Base-by-base conservation (phyloP, 2,113 vertebrate species). In the Hemiprocne comata region DNA sequence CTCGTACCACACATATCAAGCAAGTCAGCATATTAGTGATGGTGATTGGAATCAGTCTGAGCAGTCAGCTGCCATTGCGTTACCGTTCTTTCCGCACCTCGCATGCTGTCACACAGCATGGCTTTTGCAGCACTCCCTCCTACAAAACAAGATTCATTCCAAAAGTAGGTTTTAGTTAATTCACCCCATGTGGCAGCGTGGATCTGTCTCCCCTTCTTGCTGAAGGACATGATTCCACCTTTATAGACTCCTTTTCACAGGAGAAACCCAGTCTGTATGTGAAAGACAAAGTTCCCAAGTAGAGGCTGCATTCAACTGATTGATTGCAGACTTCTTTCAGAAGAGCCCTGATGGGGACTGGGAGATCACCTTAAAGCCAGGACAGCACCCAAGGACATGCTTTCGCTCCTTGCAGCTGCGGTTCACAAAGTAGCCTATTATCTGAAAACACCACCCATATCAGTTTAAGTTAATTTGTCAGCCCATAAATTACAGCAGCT, bases 251-350 rank as follows among this genome's bases (percentile, higher is more conserved):
- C 14, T 18, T 50, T 54, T 54, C 4, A 1, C 40, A 26, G 60
- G 55, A 36, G 73, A 36, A 13, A 33, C 36, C 14, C 3, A 1
- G 23, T 13, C 46, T 7, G 2, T 21, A 10, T 13, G 40, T n/a
- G 65, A n/a, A 57, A 72, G 1, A 12, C 33, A 7, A 44, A 23
- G 64, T 5, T 55, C 73, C 61, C 70, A 16, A 6, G n/a, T 11
- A 53, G 17, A 42, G 6, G 8, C 13, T 18, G n/a, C 18, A 6
- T 40, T 36, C 0, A 0, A n/a, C 33, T 2, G 2, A 1, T 4
- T 1, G 2, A 1, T 4, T 1, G 38, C 24, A 57, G 62, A 38
- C 48, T 11, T 57, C n/a, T 44, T 17, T 8, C 58, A 17, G 24
- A 55, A 73, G 48, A 69, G 69, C 60, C 73, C 38, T 48, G 33